Evolutionary conservation across 2,113 vertebrate species (phyloP).

Genomic region (Calidris pugnax): DNA sequence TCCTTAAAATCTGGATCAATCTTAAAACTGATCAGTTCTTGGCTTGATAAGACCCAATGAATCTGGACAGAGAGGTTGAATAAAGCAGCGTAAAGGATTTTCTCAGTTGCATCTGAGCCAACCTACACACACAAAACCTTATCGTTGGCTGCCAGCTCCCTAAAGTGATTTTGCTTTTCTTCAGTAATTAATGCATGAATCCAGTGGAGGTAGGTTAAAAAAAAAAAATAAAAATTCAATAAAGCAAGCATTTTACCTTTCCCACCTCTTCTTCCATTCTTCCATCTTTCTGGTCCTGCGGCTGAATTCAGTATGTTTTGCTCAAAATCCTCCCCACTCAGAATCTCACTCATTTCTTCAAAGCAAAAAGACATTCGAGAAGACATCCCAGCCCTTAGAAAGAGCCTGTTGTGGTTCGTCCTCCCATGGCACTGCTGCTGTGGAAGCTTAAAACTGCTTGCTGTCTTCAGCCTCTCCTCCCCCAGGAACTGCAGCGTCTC

Average conservation of each 20-base stretch:
- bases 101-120: background rate
- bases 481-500: background rate
- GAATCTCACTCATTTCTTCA: background rate
- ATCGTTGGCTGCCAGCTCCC: background rate
- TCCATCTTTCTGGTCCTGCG: background rate
- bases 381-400: background rate
- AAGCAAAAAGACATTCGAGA: background rate
- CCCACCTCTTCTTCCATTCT: background rate
- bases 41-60: background rate
- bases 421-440: background rate
- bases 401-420: background rate
- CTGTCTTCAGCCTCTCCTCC: background rate
- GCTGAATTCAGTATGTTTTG: background rate
- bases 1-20: background rate
- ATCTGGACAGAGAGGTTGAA: background rate
- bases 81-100: background rate
- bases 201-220: background rate
- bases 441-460: background rate
- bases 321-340: background rate
- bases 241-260: background rate
- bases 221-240: background rate
- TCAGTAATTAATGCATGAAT: background rate
- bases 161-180: background rate
- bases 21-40: background rate
- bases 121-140: background rate